phyloP scores from a whole-genome alignment of 2,113 vertebrate species.

The Oreochromis tanganicae region DNA sequence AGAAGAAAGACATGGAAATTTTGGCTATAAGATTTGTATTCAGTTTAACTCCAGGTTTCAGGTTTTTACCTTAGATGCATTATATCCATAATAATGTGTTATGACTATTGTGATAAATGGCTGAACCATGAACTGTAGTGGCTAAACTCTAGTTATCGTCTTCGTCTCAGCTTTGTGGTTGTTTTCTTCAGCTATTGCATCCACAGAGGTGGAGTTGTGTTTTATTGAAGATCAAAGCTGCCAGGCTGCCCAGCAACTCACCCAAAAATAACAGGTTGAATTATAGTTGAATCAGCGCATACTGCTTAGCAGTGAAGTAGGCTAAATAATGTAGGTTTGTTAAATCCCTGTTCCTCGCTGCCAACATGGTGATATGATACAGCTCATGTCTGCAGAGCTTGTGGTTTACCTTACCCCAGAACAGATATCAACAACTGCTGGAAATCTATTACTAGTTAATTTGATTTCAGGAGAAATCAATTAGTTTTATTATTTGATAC shows the following conservation, averaged over 20 bases:
- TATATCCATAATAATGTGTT: not conserved
- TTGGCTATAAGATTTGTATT: not conserved
- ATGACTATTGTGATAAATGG: not conserved
- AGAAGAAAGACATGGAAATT: not conserved
- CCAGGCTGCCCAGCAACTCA: not conserved
- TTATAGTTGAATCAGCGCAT: not conserved
- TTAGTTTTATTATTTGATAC: not conserved
- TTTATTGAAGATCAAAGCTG: not conserved
- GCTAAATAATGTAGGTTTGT: not conserved
- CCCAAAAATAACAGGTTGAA: not conserved
- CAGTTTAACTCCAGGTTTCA: not conserved
- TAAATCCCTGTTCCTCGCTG: not conserved
- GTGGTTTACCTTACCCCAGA: not conserved
- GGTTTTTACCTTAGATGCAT: not conserved
- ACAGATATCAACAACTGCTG: not conserved
- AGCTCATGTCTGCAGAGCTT: not conserved
- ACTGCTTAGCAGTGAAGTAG: not conserved
- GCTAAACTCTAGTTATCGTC: not conserved
- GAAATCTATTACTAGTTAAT: not conserved
- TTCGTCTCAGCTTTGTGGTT: not conserved
- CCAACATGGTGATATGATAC: not conserved
- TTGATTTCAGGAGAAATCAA: not conserved
- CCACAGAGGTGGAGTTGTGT: not conserved
- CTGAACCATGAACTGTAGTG: not conserved
- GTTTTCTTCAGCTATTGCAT: not conserved